These are phyloP conservation scores for Reticulitermes lucifugus DNA, from an alignment of 2,888 invertebrate genomes.

Conservation along the genomic window DNA sequence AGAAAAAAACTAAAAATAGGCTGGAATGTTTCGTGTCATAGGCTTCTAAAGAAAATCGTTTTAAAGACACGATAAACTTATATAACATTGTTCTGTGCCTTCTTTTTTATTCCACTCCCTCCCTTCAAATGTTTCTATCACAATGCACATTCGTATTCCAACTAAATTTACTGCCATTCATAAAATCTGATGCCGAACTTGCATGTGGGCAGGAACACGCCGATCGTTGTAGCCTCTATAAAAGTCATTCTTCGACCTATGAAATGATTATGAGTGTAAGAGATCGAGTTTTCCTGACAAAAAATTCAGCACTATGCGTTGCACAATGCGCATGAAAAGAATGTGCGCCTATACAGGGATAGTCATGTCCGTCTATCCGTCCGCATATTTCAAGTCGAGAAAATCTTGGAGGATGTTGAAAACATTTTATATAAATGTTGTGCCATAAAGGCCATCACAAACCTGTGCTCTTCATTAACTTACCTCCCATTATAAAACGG, in stretches of 20 bases:
- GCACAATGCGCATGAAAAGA: too few species aligned
- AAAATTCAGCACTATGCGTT: too few species aligned
- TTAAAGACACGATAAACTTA: constrained; percentile 14
- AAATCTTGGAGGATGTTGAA: too few species aligned
- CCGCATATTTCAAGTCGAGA: too few species aligned
- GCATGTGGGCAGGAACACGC: neutral
- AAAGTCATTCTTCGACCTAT: neutral
- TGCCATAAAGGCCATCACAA: too few species aligned
- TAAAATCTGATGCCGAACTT: neutral
- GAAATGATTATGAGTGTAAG: too few species aligned
- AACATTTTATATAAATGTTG: too few species aligned
- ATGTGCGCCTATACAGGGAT: too few species aligned
- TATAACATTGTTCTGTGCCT: neutral
- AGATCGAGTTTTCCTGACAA: too few species aligned
- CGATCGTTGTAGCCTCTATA: neutral
- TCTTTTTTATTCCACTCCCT: neutral
- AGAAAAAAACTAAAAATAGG: constrained; percentile 10
- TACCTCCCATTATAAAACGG: too few species aligned
- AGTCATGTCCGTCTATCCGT: too few species aligned
- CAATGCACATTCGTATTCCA: neutral
- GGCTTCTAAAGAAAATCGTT: constrained; percentile 23
- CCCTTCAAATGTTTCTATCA: neutral
- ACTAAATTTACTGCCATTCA: neutral
- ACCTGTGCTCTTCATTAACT: too few species aligned
- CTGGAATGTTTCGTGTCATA: neutral